Evolutionary conservation across 1,140 invertebrate genomes (phyloP), one percentile per base, ranked within the genome.

Genomic region (Oncopeltus fasciatus): DNA sequence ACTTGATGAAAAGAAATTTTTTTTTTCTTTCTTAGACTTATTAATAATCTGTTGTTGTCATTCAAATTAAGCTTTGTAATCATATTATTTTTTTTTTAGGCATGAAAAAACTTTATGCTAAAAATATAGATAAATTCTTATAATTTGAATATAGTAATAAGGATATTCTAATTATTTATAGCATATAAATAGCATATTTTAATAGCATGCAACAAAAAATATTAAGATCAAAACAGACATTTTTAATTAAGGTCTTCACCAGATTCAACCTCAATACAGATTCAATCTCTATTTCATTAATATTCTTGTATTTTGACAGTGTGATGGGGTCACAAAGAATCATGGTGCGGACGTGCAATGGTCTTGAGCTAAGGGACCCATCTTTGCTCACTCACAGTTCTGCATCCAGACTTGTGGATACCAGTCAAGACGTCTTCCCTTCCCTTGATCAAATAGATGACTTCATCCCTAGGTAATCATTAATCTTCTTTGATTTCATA

Each of bases 301-400:
- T n/a, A n/a, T n/a, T n/a, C n/a, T n/a, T n/a, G n/a, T n/a, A n/a
- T n/a, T n/a, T n/a, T n/a, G 5, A 14, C 31, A 38, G 31, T 38
- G 31, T 38, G 31, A 38, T 5, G 5, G 31, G 31, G 5, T 70
- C 73, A 1, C 80, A 81, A 64, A 77, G 84, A 60, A 80, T 87
- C 27, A 81, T 86, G 78, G 81, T 90, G 21, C 77, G 87, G 68
- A 89, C 87, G 21, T 88, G 85, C 71, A 89, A 89, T 68, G 87
- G 87, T 51, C 76, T 88, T 46, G 87, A 90, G 70, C 74, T 87
- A 29, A 75, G 85, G 68, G 86, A 87, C 64, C 75, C 79, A 2
- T 70, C 74, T 14, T 26, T 65, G 27, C 27, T 65, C 33, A 74
- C 74, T 9, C 76, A 78, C 63, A 72, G 74, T 20, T 74, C 77